Evolutionary conservation across 2,888 invertebrate genomes (phyloP).

Genomic region (Digitonthophagus gazella): DNA sequence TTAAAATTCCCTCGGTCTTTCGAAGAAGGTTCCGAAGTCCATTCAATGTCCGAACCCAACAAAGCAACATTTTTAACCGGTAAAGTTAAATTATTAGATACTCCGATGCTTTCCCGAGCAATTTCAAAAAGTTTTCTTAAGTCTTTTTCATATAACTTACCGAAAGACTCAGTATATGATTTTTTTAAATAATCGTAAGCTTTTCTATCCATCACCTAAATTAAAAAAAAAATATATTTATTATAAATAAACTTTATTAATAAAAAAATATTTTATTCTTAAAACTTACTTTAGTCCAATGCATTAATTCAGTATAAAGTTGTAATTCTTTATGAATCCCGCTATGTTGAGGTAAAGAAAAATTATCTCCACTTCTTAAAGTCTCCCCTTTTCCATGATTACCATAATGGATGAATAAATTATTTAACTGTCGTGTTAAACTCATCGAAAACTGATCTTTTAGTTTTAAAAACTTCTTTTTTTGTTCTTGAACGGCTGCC

Average conservation of each 20-base stretch:
- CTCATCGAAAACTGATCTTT: constrained; percentile 78
- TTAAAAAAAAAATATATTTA: neutral
- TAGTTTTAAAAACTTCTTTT: constrained; percentile 72
- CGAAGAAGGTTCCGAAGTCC: constrained; percentile 63
- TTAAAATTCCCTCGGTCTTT: constrained; percentile 61
- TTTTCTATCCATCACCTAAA: constrained; percentile 70
- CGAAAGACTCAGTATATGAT: constrained; percentile 79
- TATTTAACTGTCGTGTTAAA: constrained; percentile 87
- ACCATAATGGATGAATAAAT: constrained; percentile 90
- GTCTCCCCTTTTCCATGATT: constrained; percentile 65
- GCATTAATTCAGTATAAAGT: constrained; percentile 87
- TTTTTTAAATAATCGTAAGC: constrained; percentile 78
- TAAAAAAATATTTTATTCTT: neutral
- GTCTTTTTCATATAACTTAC: constrained; percentile 87
- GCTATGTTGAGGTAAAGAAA: constrained; percentile 73
- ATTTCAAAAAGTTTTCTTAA: constrained; percentile 75
- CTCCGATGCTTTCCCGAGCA: constrained; percentile 58
- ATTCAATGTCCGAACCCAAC: constrained; percentile 64
- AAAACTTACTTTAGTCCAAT: constrained; percentile 70
- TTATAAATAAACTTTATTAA: neutral
- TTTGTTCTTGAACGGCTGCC: constrained; percentile 79
- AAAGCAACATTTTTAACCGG: constrained; percentile 45
- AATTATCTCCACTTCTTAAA: constrained; percentile 54
- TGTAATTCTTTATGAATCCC: constrained; percentile 82
- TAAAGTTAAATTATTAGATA: constrained; percentile 38